phyloP scores from a whole-genome alignment of 2,888 invertebrate genomes.

The Acronicta aceris region DNA sequence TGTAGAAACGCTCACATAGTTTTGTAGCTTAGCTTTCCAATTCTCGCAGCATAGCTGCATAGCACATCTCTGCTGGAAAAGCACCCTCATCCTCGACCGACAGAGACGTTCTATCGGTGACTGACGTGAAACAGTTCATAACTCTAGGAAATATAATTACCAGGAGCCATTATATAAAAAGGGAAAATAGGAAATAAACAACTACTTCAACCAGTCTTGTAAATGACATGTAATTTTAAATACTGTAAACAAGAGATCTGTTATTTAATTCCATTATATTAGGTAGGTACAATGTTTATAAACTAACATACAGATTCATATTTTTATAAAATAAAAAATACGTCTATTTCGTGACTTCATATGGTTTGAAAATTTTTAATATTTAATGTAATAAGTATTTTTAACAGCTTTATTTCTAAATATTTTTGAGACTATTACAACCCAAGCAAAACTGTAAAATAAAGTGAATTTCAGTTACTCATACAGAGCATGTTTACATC shows the following conservation, averaged over 20 bases:
- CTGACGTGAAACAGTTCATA: too few relatives aligned
- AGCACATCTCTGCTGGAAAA: too few relatives aligned
- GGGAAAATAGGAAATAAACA: conserved; percentile 89
- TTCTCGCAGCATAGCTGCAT: too few relatives aligned
- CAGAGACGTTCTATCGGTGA: too few relatives aligned
- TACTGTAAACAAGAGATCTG: conserved; percentile 89
- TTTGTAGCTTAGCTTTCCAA: too few relatives aligned
- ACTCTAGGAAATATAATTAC: too few relatives aligned
- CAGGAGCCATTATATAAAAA: background rate
- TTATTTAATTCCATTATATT: conserved; percentile 77
- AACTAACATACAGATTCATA: conserved; percentile 58
- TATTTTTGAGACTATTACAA: conserved; percentile 54
- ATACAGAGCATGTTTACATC: too few relatives aligned
- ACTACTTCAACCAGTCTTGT: conserved; percentile 86
- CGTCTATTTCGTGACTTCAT: conserved; percentile 40
- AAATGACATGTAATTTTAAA: conserved; percentile 88
- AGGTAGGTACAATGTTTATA: conserved; percentile 65
- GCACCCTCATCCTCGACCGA: too few relatives aligned
- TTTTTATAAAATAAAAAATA: conserved; percentile 52
- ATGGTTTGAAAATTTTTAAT: conserved; percentile 27
- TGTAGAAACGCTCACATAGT: too few relatives aligned
- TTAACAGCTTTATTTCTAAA: conserved; percentile 33
- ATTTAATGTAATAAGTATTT: conserved; percentile 17
- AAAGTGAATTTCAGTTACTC: conserved; percentile 53
- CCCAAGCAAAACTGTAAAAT: conserved; percentile 47